These are phyloP conservation scores for Siderastrea siderea DNA, from an alignment of 92 coral and sea anemone genomes.

Conservation along the genomic window DNA sequence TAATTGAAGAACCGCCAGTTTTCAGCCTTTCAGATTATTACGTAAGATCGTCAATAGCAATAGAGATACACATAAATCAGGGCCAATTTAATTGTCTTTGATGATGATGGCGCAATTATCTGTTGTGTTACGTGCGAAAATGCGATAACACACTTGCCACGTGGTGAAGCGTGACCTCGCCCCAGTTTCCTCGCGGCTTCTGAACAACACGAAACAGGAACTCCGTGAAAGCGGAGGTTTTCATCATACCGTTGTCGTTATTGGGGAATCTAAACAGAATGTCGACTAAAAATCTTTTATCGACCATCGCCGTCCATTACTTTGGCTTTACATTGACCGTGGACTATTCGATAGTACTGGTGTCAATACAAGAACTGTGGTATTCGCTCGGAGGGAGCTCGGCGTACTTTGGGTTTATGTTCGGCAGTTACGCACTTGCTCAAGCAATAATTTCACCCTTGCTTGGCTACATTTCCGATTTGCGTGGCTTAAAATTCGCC, in stretches of 20 bases:
- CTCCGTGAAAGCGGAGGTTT: not conserved
- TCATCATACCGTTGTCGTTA: not conserved
- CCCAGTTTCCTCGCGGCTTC: constrained; percentile 23
- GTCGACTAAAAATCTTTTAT: constrained; percentile 51
- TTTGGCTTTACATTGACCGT: constrained; percentile 94
- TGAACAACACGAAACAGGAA: not conserved
- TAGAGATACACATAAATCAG: too few species aligned
- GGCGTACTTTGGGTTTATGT: constrained; percentile 83
- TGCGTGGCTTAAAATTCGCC: constrained; percentile 92
- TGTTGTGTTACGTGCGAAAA: not conserved
- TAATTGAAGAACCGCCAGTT: too few species aligned
- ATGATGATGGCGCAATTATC: not conserved
- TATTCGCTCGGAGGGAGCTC: constrained; percentile 77
- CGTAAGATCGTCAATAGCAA: too few species aligned
- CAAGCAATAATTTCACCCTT: constrained; percentile 91
- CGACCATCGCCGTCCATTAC: constrained; percentile 85
- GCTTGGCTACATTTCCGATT: constrained; percentile 94
- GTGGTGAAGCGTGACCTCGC: constrained; percentile 14
- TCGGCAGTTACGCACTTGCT: constrained; percentile 94
- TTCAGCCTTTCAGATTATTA: too few species aligned
- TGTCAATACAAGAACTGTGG: constrained; percentile 91
- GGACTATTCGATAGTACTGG: constrained; percentile 89
- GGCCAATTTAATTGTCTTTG: too few species aligned
- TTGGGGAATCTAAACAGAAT: not conserved
- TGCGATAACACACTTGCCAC: not conserved